A percentile compares a stretch with the other conserved stretches of the same genome.
phyloP scores from a whole-genome alignment of 2,113 vertebrate species.

The Kryptolebias marmoratus region DNA sequence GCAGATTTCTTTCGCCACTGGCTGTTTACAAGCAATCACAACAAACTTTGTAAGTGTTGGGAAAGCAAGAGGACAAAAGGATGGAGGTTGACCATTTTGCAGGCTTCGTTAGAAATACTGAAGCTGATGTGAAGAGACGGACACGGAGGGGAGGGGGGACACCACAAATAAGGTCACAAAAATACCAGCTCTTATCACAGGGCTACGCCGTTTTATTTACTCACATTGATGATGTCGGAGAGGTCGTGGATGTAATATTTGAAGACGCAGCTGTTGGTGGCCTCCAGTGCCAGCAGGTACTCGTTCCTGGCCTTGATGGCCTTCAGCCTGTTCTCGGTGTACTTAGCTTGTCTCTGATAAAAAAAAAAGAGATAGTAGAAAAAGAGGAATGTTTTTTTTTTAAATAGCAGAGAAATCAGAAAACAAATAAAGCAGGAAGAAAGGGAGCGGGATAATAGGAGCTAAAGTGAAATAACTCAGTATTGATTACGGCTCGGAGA shows the following conservation, averaged over 20 bases:
- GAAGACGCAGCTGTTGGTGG: constrained; percentile 96
- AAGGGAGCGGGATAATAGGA: constrained; percentile 21
- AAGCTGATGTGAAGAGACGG: constrained; percentile 41
- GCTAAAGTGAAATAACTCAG: constrained; percentile 41
- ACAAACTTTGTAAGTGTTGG: not conserved
- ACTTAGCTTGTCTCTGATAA: constrained; percentile 94
- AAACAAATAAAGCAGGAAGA: constrained; percentile 9
- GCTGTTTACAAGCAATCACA: not conserved
- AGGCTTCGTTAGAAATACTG: constrained; percentile 35
- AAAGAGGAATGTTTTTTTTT: not conserved
- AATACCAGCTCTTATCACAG: not conserved
- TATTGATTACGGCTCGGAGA: constrained; percentile 67
- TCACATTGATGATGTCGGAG: constrained; percentile 98
- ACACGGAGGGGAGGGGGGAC: not conserved
- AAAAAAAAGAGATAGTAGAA: constrained; percentile 22
- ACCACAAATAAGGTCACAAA: not conserved
- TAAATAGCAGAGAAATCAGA: not conserved
- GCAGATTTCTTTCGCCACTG: constrained; percentile 8
- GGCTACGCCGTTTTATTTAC: constrained; percentile 55
- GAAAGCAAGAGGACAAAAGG: constrained; percentile 12
- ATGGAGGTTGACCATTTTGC: not conserved
- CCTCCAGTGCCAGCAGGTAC: constrained; percentile 95
- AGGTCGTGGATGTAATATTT: constrained; percentile 99
- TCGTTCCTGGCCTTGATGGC: constrained; percentile 98
- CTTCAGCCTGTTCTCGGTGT: constrained; percentile 97